Evolutionary conservation across 2,888 invertebrate genomes (phyloP).

Genomic region (Ormia ochracea): DNA sequence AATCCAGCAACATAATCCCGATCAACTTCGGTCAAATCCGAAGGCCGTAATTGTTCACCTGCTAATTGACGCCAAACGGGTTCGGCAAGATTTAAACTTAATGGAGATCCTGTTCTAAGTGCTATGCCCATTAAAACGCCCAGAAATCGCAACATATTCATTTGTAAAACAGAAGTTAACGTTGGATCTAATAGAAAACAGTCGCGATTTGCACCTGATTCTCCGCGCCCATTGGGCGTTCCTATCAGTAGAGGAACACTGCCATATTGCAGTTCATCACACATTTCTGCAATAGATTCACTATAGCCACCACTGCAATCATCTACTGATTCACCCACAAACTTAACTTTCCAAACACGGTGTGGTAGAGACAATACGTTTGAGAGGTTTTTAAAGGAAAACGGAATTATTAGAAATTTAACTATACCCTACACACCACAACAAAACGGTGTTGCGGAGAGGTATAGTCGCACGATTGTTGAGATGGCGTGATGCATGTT

Average conservation of each 20-base stretch:
- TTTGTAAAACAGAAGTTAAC: conserved; percentile 86
- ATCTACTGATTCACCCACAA: conserved; percentile 97
- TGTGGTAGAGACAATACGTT: conserved; percentile 94
- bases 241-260: conserved; percentile 92
- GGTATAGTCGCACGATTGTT: too few relatives aligned
- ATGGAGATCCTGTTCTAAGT: conserved; percentile 94
- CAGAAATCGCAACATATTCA: conserved; percentile 94
- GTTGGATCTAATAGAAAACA: conserved; percentile 94
- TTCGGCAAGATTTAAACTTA: conserved; percentile 94
- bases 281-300: conserved; percentile 98
- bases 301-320: conserved; percentile 99
- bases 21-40: conserved; percentile 95
- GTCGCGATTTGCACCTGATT: conserved; percentile 95
- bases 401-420: too few relatives aligned
- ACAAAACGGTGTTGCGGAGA: too few relatives aligned
- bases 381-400: too few relatives aligned
- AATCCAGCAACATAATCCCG: conserved; percentile 95
- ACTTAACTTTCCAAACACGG: conserved; percentile 98
- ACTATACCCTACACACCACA: too few relatives aligned
- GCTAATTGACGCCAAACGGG: conserved; percentile 97
- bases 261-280: conserved; percentile 97
- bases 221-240: conserved; percentile 95
- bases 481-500: too few relatives aligned
- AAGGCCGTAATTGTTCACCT: conserved; percentile 89
- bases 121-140: conserved; percentile 97